Evolutionary conservation across 2,797 vertebrate species (phyloP).

Genomic region (Ispidina lecontei): DNA sequence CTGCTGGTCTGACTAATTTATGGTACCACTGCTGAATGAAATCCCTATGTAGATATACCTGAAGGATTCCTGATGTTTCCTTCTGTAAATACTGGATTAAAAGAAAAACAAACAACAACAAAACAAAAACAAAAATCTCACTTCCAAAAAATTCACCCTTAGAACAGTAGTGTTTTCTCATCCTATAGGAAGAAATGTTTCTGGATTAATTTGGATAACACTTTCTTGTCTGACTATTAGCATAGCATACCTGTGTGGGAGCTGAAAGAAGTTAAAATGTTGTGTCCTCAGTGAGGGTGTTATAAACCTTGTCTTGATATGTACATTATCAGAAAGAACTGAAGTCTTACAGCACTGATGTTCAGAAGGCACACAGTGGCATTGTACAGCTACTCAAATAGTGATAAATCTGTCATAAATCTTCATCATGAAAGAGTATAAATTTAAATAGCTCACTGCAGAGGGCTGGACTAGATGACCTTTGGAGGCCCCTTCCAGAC

Average conservation of each 20-base stretch:
- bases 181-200: not conserved
- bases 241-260: not conserved
- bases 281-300: not conserved
- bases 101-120: not conserved
- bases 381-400: not conserved
- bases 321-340: not conserved
- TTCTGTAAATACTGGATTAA: not conserved
- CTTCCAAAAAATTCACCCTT: not conserved
- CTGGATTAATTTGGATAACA: not conserved
- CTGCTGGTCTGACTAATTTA: not conserved
- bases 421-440: not conserved
- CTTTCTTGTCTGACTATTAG: not conserved
- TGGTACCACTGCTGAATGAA: not conserved
- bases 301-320: not conserved
- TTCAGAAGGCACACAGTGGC: not conserved
- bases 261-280: not conserved
- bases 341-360: not conserved
- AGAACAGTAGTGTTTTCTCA: not conserved
- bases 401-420: not conserved
- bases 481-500: no score
- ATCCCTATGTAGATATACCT: not conserved
- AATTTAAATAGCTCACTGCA: not conserved
- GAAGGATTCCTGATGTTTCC: slow-evolving; percentile 3
- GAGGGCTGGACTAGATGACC: no score
- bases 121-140: not conserved